phyloP scores from a whole-genome alignment of 2,797 vertebrate species.

The Lerista edwardsae region DNA sequence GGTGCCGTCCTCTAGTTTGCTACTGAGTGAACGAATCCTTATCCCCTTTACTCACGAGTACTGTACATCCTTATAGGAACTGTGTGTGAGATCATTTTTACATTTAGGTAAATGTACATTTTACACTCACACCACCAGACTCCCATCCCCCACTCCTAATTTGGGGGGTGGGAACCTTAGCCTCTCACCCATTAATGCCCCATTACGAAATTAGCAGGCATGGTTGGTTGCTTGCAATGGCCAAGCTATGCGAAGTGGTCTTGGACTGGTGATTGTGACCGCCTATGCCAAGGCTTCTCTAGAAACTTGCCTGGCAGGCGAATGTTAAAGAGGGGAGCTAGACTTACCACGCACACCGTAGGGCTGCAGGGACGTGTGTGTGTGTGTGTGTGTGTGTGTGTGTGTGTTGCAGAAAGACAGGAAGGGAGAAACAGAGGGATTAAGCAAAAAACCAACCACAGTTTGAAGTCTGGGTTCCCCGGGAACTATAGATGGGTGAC shows the following conservation, averaged over 20 bases:
- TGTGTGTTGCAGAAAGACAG: too few relatives aligned
- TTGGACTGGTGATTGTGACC: neutral
- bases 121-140: neutral
- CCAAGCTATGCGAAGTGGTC: neutral
- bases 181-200: neutral
- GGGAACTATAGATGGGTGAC: neutral
- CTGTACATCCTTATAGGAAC: too few relatives aligned
- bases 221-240: neutral
- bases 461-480: neutral
- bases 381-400: too few relatives aligned
- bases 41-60: neutral
- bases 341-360: too few relatives aligned
- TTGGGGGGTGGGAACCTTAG: neutral
- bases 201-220: neutral
- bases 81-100: neutral
- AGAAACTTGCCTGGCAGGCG: neutral
- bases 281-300: neutral
- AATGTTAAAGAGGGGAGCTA: too few relatives aligned
- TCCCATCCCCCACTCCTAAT: too few relatives aligned
- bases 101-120: too few relatives aligned
- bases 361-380: too few relatives aligned
- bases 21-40: too few relatives aligned
- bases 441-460: neutral
- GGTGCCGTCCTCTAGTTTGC: neutral
- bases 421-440: neutral